Percentiles rank a stretch among this genome's conserved stretches.
Evolutionary conservation across 2,113 vertebrate genomes (phyloP).

Genomic region (Sphyrna mokarran): DNA sequence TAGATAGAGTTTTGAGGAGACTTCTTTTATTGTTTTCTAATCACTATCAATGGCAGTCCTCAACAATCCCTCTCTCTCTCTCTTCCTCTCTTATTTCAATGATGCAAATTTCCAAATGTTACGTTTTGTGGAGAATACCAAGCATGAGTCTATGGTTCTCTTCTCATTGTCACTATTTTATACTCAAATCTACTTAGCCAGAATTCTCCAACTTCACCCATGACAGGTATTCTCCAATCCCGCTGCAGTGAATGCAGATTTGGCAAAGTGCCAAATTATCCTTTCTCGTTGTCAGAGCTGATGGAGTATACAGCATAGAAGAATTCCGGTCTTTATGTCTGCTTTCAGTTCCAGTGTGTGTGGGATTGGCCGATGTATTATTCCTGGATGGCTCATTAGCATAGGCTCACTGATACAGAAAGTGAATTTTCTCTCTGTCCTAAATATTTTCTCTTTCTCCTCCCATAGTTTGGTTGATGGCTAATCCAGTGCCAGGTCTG

Average conservation of each 20-base stretch:
- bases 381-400: not conserved
- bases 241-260: no score
- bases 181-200: not conserved
- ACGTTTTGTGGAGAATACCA: no score
- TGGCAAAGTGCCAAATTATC: no score
- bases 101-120: not conserved
- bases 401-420: not conserved
- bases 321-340: not conserved
- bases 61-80: not conserved
- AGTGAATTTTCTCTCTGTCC: not conserved
- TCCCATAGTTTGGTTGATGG: not conserved
- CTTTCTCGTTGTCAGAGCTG: no score
- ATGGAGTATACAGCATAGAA: no score
- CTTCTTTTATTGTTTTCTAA: not conserved
- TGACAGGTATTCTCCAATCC: no score
- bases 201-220: no score
- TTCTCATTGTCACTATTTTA: not conserved
- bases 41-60: not conserved
- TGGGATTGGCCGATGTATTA: not conserved
- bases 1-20: not conserved
- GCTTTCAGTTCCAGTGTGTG: slow-evolving; percentile 1
- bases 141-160: not conserved
- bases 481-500: not conserved
- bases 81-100: not conserved
- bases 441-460: not conserved